Base-by-base conservation (phyloP, 37 sponge, comb jelly and placozoan genomes). In the Geodia barretti region DNA sequence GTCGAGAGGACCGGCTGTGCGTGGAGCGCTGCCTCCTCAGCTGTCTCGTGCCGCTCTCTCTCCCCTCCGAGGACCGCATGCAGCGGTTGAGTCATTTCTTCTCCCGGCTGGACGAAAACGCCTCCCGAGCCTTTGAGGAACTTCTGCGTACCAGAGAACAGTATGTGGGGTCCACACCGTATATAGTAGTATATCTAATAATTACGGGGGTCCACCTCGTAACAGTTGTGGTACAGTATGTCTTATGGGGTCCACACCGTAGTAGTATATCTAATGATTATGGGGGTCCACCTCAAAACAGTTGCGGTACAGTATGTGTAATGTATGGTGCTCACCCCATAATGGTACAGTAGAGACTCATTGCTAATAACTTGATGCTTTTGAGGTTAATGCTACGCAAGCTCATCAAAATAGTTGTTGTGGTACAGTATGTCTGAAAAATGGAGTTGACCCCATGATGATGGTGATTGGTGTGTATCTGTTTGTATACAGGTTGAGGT, bases 11-110 rank as follows among this genome's bases (percentile, higher is more conserved):
- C 87, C 89, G 68, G 37, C 73, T 91, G 42, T 78, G 78, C 68
- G 91, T 91, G 64, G 87, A 90, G 75, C 75, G 84, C 33, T 89
- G 91, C 42, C 64, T 86, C 59, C 74, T 88, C 33, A 85, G 83
- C 21, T 89, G 88, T 38, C 31, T 95, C 21, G 85, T 95, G 17
- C 96, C 96, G 35, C 82, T 82, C 47, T 83, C 73, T 39, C 43
- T 89, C 24, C 64, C 64, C 7, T 43, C 64, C n/a, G 66, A 86
- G 42, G 92, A 91, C 32, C 82, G 82, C 38, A 87, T 95, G 84
- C 77, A 84, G 78, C 83, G 87, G 39, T 58, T 95, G 62, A 39
- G 91, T 3, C 66, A 75, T 42, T 69, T 91, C 34, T 92, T 80
- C 76, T 73, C 81, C 37, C 23, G 72, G 1, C 80, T 92, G 31